Base-by-base conservation (phyloP, 2,888 invertebrate genomes). In the Philhelius pedissequus region DNA sequence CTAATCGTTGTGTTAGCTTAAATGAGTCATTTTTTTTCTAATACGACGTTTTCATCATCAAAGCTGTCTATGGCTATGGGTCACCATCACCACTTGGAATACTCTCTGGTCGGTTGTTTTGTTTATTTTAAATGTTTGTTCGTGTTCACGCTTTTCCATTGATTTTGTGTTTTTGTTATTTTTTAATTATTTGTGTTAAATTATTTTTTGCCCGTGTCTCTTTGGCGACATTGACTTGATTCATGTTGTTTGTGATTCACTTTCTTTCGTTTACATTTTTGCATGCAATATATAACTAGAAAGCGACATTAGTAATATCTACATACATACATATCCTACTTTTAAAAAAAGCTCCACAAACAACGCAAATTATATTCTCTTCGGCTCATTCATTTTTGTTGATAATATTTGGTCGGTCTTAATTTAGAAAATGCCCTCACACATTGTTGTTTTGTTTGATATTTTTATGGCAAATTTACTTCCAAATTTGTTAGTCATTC, bases 351-450 rank as follows among this genome's bases (percentile, higher is more conserved):
- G 77, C 82, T 82, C 45, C 35, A 7, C 9, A 45, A 20, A 8
- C 40, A 58, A 25, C 45, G 20, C 27, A 18, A 11, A 18, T 15
- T 18, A 18, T 5, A 32, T 27, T 54, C 13, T 15, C 9, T 7
- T 9, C 8, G 9, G 3, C 30, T 54, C 30, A 11, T 60, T 60
- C 15, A 7, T 22, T 30, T 66, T 69, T 74, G 62, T 70, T 76
- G 30, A 18, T n/a, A n/a, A n/a, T 71, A 35, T 40, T 62, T 69
- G 52, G 40, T n/a, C 40, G 30, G 56, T 79, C 43, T 83, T 79
- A 78, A 78, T 70, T 78, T 83, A 66, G 66, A 58, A 70, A 83
- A 83, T 83, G 78, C 45, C 50, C 78, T 83, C 78, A 78, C 78
- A 78, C 69, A n/a, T 8, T 70, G 48, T 54, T 43, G 35, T 20